Conservation (phyloP, 64 coral and sea anemone genomes). For the Orbicella faveolata region DNA sequence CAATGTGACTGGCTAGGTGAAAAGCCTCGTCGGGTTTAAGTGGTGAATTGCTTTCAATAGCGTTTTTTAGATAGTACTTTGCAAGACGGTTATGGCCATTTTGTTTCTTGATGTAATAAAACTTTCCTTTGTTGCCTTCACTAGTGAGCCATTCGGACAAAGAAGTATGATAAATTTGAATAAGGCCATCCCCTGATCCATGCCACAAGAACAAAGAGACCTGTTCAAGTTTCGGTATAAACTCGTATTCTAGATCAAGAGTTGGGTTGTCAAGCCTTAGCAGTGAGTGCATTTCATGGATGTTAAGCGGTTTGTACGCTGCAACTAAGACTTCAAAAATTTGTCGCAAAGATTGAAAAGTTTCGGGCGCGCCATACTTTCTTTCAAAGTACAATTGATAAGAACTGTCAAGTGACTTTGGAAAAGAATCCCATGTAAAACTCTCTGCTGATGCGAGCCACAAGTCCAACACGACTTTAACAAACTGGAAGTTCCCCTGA, state of each 20-base stretch:
- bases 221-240: slow-evolving; percentile 50
- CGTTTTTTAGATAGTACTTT: slow-evolving; percentile 37
- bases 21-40: slow-evolving; percentile 23
- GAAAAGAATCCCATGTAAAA: slow-evolving; percentile 22
- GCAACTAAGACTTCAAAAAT: slow-evolving; percentile 62
- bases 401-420: slow-evolving; percentile 55
- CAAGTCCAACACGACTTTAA: slow-evolving; percentile 61
- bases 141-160: slow-evolving; percentile 82
- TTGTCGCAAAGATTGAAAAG: slow-evolving; percentile 34
- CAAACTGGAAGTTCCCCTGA: slow-evolving; percentile 76
- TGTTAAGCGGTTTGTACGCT: slow-evolving; percentile 8
- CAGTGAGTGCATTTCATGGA: slow-evolving; percentile 28
- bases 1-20: slow-evolving; percentile 66
- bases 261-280: not conserved
- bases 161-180: slow-evolving; percentile 70
- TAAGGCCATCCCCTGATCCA: slow-evolving; percentile 20
- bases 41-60: not conserved
- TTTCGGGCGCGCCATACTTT: slow-evolving; percentile 1
- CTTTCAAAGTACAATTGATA: slow-evolving; percentile 74
- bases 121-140: slow-evolving; percentile 50
- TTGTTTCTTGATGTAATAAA: slow-evolving; percentile 52
- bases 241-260: slow-evolving; percentile 55
- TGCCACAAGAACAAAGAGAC: slow-evolving; percentile 62
- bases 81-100: slow-evolving; percentile 66
- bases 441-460: not conserved